A percentile compares a stretch with the other conserved stretches of the same genome.
phyloP scores from a whole-genome alignment of 1,140 invertebrate genomes.

The Drosophila aff. region DNA sequence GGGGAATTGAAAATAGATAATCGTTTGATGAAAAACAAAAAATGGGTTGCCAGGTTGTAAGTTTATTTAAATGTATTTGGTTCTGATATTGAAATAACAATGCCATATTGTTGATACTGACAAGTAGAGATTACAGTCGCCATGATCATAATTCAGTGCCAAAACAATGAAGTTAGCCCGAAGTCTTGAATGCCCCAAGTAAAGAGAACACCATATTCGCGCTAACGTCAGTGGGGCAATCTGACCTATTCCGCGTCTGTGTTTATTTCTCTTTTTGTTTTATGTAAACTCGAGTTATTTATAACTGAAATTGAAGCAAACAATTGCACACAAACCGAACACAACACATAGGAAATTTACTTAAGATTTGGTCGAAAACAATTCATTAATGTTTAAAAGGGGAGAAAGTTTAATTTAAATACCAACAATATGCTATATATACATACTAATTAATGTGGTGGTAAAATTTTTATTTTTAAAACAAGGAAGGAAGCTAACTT shows the following conservation, averaged over 20 bases:
- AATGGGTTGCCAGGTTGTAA: neutral
- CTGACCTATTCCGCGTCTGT: conserved; percentile 3
- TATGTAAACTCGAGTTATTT: conserved; percentile 24
- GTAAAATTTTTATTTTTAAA: neutral
- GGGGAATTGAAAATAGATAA: neutral
- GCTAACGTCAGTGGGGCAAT: conserved; percentile 8
- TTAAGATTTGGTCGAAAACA: neutral
- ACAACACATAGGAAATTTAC: neutral
- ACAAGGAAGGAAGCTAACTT: too few relatives aligned
- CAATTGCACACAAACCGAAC: neutral
- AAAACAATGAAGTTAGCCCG: too few relatives aligned
- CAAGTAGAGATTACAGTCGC: neutral
- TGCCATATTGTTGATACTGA: neutral
- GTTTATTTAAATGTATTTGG: neutral
- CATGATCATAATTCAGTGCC: neutral
- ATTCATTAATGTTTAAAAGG: neutral
- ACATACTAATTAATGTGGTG: neutral
- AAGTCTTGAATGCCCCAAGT: neutral
- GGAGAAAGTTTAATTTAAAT: neutral
- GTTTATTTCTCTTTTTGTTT: conserved; percentile 13
- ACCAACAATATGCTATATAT: neutral
- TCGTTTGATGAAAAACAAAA: neutral
- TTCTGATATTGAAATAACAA: neutral
- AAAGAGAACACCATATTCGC: neutral
- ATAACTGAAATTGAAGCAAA: conserved; percentile 5